A percentile compares a stretch with the other conserved stretches of the same genome.
These are phyloP conservation scores for Holacanthella duospinosa DNA, from an alignment of 2,888 invertebrate species.

Conservation along the genomic window DNA sequence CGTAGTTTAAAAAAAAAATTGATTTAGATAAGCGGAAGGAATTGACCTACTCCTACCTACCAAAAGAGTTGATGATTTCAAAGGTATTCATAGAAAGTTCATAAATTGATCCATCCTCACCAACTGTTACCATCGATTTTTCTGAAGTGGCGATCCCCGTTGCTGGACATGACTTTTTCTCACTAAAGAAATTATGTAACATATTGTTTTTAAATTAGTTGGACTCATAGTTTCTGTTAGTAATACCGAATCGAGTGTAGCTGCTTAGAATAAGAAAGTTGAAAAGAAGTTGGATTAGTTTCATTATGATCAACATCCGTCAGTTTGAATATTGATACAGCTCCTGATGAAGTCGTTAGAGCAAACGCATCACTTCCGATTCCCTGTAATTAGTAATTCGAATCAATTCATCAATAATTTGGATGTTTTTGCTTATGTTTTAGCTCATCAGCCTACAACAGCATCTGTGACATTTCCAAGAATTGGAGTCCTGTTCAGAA, in stretches of 20 bases:
- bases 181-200: background rate
- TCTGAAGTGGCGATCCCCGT: slow-evolving; percentile 23
- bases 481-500: slow-evolving; percentile 14
- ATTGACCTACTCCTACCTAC: slow-evolving; percentile 13
- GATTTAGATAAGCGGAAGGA: too few relatives aligned
- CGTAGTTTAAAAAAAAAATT: background rate
- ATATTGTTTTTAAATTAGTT: too few relatives aligned
- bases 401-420: background rate
- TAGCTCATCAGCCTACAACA: too few relatives aligned
- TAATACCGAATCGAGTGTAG: too few relatives aligned
- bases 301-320: background rate
- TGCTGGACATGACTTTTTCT: slow-evolving; percentile 19
- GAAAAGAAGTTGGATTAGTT: background rate
- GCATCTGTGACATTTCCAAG: slow-evolving; percentile 20
- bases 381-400: slow-evolving; percentile 4
- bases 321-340: slow-evolving; percentile 10
- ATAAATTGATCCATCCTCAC: slow-evolving; percentile 34
- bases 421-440: slow-evolving; percentile 10
- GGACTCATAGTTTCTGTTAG: too few relatives aligned
- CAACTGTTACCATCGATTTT: slow-evolving; percentile 21
- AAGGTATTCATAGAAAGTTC: slow-evolving; percentile 17
- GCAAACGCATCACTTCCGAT: slow-evolving; percentile 14
- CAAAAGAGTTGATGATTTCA: slow-evolving; percentile 16
- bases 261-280: background rate
- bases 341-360: slow-evolving; percentile 16